Evolutionary conservation across 2,113 vertebrate species (phyloP).

Genomic region (Takifugu flavidus): DNA sequence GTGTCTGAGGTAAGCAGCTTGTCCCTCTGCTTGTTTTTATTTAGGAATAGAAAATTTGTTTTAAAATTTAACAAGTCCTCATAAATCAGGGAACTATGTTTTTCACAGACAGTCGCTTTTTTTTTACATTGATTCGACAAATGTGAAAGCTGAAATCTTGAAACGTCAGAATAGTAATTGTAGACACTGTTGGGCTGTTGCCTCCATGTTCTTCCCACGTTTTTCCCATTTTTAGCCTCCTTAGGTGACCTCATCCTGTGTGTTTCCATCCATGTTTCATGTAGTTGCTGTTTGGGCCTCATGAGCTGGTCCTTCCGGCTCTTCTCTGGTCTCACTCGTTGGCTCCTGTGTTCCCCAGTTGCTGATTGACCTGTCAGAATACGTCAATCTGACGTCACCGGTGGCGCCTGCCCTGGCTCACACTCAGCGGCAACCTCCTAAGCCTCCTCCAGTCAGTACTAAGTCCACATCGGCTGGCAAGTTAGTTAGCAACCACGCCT

Average conservation of each 20-base stretch:
- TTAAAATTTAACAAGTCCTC: too few species aligned
- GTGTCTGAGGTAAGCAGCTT: constrained; percentile 73
- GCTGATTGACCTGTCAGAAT: constrained; percentile 67
- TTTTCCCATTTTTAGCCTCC: neutral
- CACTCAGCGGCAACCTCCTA: constrained; percentile 47
- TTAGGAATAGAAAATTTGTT: too few species aligned
- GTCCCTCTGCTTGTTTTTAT: neutral
- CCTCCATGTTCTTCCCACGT: constrained; percentile 8
- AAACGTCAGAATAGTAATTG: too few species aligned
- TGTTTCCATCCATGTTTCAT: constrained; percentile 12
- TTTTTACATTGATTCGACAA: neutral
- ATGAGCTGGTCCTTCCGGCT: constrained; percentile 3
- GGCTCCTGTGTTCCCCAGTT: constrained; percentile 69
- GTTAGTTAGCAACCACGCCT: constrained; percentile 47
- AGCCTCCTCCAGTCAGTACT: constrained; percentile 53
- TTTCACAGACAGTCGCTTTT: too few species aligned
- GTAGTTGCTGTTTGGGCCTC: constrained; percentile 3
- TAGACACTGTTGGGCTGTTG: neutral
- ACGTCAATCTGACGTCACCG: constrained; percentile 49
- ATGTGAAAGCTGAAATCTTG: neutral
- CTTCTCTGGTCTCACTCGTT: constrained; percentile 59
- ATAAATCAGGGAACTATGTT: too few species aligned
- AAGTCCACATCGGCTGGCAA: constrained; percentile 5
- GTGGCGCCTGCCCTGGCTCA: constrained; percentile 14
- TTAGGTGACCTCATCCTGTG: neutral